Evolutionary conservation across 2,888 invertebrate species (phyloP).

Genomic region (Corbicula japonica): DNA sequence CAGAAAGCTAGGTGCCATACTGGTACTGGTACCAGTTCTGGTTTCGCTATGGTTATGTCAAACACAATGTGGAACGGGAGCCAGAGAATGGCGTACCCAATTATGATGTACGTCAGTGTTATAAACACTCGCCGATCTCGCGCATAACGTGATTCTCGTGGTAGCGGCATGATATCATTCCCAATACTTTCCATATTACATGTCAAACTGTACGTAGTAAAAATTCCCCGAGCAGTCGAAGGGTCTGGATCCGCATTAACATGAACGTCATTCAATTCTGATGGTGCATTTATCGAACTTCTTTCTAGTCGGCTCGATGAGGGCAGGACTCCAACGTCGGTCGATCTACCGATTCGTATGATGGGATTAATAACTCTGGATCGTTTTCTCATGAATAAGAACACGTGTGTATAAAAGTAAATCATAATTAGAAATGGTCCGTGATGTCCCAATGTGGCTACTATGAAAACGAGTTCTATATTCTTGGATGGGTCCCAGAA

Average conservation of each 20-base stretch:
- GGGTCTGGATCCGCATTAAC: too few relatives aligned
- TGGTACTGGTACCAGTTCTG: slow-evolving; percentile 65
- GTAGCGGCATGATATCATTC: too few relatives aligned
- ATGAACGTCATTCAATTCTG: too few relatives aligned
- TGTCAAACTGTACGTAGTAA: too few relatives aligned
- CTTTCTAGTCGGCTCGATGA: too few relatives aligned
- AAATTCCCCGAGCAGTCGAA: too few relatives aligned
- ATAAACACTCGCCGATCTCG: slow-evolving; percentile 68
- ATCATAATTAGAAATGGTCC: slow-evolving; percentile 77
- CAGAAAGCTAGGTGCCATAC: slow-evolving; percentile 73
- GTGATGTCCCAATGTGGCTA: slow-evolving; percentile 83
- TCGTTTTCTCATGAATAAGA: slow-evolving; percentile 69
- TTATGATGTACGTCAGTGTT: slow-evolving; percentile 75
- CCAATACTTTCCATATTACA: too few relatives aligned
- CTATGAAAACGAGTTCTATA: slow-evolving; percentile 78
- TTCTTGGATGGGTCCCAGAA: slow-evolving; percentile 83
- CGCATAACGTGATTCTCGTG: background rate
- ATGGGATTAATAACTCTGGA: slow-evolving; percentile 10
- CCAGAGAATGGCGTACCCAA: slow-evolving; percentile 78
- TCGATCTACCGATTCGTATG: too few relatives aligned
- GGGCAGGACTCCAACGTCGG: too few relatives aligned
- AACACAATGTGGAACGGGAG: slow-evolving; percentile 79
- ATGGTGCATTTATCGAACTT: too few relatives aligned
- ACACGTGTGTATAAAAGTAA: slow-evolving; percentile 78
- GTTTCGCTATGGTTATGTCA: slow-evolving; percentile 72